Base-by-base conservation (phyloP, 2,888 invertebrate genomes). In the Lutraria lutraria region DNA sequence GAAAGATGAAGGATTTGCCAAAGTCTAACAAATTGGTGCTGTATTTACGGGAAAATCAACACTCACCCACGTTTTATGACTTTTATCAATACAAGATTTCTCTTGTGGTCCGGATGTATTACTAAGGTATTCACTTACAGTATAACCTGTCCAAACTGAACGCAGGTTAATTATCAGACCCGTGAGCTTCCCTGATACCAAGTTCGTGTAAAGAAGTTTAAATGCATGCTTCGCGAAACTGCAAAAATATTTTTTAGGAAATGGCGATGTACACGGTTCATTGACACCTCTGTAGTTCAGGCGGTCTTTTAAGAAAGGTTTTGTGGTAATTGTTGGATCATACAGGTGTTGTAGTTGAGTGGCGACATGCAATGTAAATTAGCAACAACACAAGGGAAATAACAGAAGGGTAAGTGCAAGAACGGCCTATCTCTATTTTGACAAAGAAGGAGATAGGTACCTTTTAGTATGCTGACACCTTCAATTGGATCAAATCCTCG, bases 21-120 rank as follows among this genome's bases (percentile, higher is more conserved):
- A 85, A 31, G n/a, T 80, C 79, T 80, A 60, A 80, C 85, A 80
- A 80, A 85, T 80, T 85, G 60, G 60, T 60, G 79, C 80, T 80
- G 80, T 85, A 85, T 80, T 31, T 85, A 79, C 79, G 60, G 56
- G 56, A 85, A 80, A 34, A 80, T 80, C 85, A 85, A 85, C 80
- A 80, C 21, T 8, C n/a, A 31, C n/a, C 29, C 10, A 25, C 31
- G 79, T 85, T 85, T 85, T 60, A 80, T 80, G 79, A 52, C 80
- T 80, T 85, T 80, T 85, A 85, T 80, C 60, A 60, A 85, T 60
- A 80, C 80, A 79, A 15, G 25, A n/a, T 31, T 16, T 19, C n/a
- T 16, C 21, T 29, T 52, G 52, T 43, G 72, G 54, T 83, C 72
- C 54, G 76, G 76, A 72, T 34, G 56, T 56, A 43, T 43, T 43